A percentile compares a stretch with the other conserved stretches of the same genome.
Conservation (phyloP, 2,113 vertebrate species). For the Lota lota region DNA sequence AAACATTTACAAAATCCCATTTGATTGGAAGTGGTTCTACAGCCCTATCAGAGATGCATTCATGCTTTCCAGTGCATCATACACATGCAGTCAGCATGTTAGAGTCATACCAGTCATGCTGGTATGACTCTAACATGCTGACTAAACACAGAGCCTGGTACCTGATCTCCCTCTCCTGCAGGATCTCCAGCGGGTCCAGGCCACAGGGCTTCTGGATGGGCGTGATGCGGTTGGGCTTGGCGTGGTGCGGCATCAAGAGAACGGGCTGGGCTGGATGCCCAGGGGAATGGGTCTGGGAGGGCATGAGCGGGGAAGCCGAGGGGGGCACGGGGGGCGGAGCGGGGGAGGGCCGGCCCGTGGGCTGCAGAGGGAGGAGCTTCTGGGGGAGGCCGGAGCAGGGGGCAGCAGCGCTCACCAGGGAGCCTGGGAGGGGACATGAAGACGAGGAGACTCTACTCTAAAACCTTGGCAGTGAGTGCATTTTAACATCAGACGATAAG, state of each 20-base stretch:
- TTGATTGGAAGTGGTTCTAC: too few relatives aligned
- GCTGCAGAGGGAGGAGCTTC: constrained; percentile 88
- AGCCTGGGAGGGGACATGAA: constrained; percentile 64
- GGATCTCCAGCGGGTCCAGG: constrained; percentile 90
- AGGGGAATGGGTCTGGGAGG: constrained; percentile 90
- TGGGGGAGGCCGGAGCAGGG: constrained; percentile 83
- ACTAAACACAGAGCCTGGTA: constrained; percentile 39
- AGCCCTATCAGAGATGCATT: too few relatives aligned
- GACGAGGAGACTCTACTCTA: background rate
- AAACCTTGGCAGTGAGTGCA: background rate
- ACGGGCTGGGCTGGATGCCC: constrained; percentile 87
- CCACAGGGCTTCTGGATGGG: constrained; percentile 94
- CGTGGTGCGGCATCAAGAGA: constrained; percentile 87
- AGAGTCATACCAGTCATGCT: too few relatives aligned
- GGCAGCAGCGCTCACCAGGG: constrained; percentile 88
- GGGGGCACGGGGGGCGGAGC: constrained; percentile 88
- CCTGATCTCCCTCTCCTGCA: constrained; percentile 96
- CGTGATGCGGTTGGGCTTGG: constrained; percentile 92
- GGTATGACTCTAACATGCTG: too few relatives aligned
- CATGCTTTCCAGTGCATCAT: too few relatives aligned
- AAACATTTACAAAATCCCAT: too few relatives aligned
- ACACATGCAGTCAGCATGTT: too few relatives aligned
- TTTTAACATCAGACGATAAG: background rate
- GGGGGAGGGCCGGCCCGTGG: constrained; percentile 87
- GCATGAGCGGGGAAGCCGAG: constrained; percentile 90